These are phyloP conservation scores for Cyclophora punctaria DNA, from an alignment of 2,888 invertebrate species.

Conservation along the genomic window DNA sequence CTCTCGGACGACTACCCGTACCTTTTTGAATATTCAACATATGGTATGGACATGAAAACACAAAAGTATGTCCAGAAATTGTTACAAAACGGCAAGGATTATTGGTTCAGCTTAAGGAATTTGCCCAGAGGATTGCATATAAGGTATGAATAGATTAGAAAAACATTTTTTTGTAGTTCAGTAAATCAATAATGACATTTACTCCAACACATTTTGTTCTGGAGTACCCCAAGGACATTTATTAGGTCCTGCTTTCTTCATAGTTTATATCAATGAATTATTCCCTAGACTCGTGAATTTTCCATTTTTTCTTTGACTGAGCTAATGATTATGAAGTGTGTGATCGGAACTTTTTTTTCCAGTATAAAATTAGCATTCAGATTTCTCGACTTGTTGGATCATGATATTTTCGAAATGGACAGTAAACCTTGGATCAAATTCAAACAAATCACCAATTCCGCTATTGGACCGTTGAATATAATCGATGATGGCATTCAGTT, in stretches of 20 bases:
- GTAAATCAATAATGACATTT: too few relatives aligned
- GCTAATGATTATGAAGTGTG: too few relatives aligned
- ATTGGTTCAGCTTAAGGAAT: conserved; percentile 46
- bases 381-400: conserved; percentile 50
- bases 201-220: not conserved
- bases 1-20: conserved; percentile 52
- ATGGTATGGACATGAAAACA: conserved; percentile 36
- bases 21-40: conserved; percentile 47
- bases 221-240: conserved; percentile 1
- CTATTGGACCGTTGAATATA: conserved; percentile 38
- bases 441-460: conserved; percentile 34
- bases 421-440: conserved; percentile 43
- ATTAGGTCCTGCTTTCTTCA: not conserved
- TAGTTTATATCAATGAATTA: not conserved
- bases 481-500: conserved; percentile 43
- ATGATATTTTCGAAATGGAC: conserved; percentile 42
- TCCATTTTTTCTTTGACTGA: too few relatives aligned
- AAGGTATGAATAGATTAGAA: conserved; percentile 29
- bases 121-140: conserved; percentile 43
- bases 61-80: conserved; percentile 23
- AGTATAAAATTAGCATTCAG: conserved; percentile 51
- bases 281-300: too few relatives aligned
- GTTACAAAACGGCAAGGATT: conserved; percentile 34
- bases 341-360: conserved; percentile 15
- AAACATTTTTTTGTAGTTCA: too few relatives aligned